These are phyloP conservation scores for Listrodromus nycthemerus DNA, from an alignment of 2,888 invertebrate genomes.

Conservation along the genomic window DNA sequence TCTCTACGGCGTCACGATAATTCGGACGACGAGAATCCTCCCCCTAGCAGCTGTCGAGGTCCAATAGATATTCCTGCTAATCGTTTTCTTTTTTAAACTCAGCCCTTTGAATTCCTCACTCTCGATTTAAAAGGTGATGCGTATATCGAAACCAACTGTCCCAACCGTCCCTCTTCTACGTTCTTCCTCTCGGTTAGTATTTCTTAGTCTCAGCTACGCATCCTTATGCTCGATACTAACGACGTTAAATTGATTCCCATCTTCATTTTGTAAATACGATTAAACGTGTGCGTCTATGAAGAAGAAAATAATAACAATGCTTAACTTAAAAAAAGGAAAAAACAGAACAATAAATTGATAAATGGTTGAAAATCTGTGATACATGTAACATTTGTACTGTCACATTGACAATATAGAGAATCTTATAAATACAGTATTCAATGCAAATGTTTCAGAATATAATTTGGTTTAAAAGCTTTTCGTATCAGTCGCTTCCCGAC, in stretches of 20 bases:
- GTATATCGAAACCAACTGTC: slow-evolving; percentile 7
- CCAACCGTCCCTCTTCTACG: background rate
- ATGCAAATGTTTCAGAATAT: slow-evolving; percentile 62
- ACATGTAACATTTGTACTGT: slow-evolving; percentile 78
- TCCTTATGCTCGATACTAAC: slow-evolving; percentile 1
- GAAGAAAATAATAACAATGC: slow-evolving; percentile 41
- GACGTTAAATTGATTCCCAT: slow-evolving; percentile 6
- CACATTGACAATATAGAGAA: slow-evolving; percentile 77
- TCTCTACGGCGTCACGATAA: slow-evolving; percentile 77
- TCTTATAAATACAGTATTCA: slow-evolving; percentile 72
- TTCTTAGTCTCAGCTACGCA: slow-evolving; percentile 10
- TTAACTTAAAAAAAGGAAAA: slow-evolving; percentile 70
- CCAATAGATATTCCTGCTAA: slow-evolving; percentile 79
- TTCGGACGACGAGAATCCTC: slow-evolving; percentile 85
- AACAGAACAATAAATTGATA: slow-evolving; percentile 43
- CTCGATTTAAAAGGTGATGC: slow-evolving; percentile 1
- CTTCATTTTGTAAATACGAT: slow-evolving; percentile 60
- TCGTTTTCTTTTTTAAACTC: slow-evolving; percentile 76
- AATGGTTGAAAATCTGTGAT: slow-evolving; percentile 79
- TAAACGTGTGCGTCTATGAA: slow-evolving; percentile 50
- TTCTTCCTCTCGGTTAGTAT: slow-evolving; percentile 5
- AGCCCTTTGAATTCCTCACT: background rate
- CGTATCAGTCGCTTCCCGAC: slow-evolving; percentile 4
- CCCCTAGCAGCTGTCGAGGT: slow-evolving; percentile 86
- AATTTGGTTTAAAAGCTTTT: slow-evolving; percentile 16